phyloP scores from a whole-genome alignment of 2,113 vertebrate genomes.

The Procapra przewalskii region DNA sequence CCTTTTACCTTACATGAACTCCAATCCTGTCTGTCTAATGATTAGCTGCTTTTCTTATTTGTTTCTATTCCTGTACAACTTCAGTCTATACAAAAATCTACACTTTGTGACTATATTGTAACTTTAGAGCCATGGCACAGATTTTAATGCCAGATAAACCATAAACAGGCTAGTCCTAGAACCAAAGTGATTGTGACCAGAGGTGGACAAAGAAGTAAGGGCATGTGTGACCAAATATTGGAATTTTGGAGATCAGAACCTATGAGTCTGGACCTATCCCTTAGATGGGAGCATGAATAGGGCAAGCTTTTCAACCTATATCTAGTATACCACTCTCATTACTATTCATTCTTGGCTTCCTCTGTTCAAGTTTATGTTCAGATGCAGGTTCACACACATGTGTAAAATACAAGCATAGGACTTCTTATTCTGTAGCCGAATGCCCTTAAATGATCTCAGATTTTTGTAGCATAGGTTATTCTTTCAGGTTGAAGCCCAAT shows the following conservation, averaged over 20 bases:
- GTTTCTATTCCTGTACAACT: background rate
- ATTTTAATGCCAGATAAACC: background rate
- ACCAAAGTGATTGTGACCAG: background rate
- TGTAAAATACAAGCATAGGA: background rate
- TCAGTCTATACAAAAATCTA: conserved; percentile 2
- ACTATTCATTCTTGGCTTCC: background rate
- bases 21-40: background rate
- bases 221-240: background rate
- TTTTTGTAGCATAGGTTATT: background rate
- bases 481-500: background rate
- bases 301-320: background rate
- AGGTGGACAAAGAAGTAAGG: background rate
- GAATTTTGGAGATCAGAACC: background rate
- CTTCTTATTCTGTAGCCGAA: conserved; percentile 14
- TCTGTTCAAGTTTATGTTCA: background rate
- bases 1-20: background rate
- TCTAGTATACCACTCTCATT: background rate
- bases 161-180: background rate
- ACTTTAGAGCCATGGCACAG: background rate
- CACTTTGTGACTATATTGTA: background rate
- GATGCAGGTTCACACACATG: background rate
- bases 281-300: background rate
- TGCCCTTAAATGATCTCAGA: background rate
- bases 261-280: background rate
- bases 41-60: background rate